Base-by-base conservation (phyloP, 2,797 vertebrate genomes). In the Clamator glandarius region DNA sequence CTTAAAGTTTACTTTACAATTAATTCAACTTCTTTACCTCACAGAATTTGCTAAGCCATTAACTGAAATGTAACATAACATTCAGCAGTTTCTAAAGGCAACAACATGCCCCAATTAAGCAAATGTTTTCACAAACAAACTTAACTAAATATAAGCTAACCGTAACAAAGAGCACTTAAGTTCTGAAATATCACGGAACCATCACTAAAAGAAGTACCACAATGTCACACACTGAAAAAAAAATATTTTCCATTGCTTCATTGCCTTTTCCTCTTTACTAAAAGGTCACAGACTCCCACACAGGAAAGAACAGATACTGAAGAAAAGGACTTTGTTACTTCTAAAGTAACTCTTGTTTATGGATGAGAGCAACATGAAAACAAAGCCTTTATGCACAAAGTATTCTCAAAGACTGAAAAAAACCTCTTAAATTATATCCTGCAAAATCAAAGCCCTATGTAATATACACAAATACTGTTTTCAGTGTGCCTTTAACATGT, bases 171-270 rank as follows among this genome's bases (percentile, higher is more conserved):
- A 90, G 15, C 36, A 67, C 41, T 58, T 35, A 29, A 85, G 20
- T 44, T 86, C 55, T 76, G 81, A 84, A 91, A 75, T 46, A 78
- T 1, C 7, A 87, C 62, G 58, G 23, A 92, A 62, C 14, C 35
- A 82, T 63, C 46, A 81, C 28, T 90, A 62, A 70, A 66, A 73
- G 39, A 91, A 81, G 51, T 58, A 90, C 14, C 52, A 92, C 62
- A 86, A n/a, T 3, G 18, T 41, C 73, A 88, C 24, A 94, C 42
- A 88, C 18, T 81, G 31, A 6, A 58, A 81, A 51, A 68, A 87
- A 80, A 73, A 87, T 58, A 84, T 90, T 94, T 94, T 95, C 89
- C 84, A 83, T 82, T 96, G 87, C 93, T 91, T 96, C 91, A 91
- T 35, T 2, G 24, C 72, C 83, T 93, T 95, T 95, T 93, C 62